Evolutionary conservation across 2,113 vertebrate species (phyloP), one percentile per base, ranked within the genome.

Genomic region (Prietella phreatophila): DNA sequence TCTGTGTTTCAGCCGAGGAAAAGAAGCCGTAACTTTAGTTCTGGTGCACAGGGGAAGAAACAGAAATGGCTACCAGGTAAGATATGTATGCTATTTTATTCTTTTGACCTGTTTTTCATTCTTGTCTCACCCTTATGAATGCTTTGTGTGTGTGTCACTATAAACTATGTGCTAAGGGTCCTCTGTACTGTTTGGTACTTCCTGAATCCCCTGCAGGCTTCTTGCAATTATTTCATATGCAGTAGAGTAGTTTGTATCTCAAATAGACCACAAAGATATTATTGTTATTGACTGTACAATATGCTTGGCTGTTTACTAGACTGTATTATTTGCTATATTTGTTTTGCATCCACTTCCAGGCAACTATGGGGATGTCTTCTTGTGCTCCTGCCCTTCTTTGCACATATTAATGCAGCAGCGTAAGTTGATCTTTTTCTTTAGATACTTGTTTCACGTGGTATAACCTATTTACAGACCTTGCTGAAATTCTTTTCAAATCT

Each of bases 371-470:
- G 73, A 19, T 27, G 36, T 56, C 76, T 90, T 30, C 4, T 87
- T 13, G 33, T 86, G 20, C 50, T 91, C 10, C 71, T 91, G 25
- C 53, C 85, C 30, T 65, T 86, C 63, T 83, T 73, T 79, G 61
- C 55, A 55, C 42, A 56, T 33, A 25, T 79, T 71, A 67, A 89
- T 84, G 89, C 87, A 27, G 79, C 89, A 47, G 90, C 65, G 92
- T 92, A 80, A 60, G 85, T 61, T 63, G 3, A 81, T n/a, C 61
- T 30, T 5, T 82, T 61, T 60, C 22, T 61, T 65, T 36, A 22
- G 19, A 83, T 5, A 5, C 2, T 39, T 61, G 27, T 58, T 82
- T 33, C n/a, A 56, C 30, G 53, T 0, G 0, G 3, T 67, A 33
- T 58, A 6, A 33, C 6, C n/a, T n/a, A 79, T 67, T 84, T 55